Evolutionary conservation across 2,113 vertebrate genomes (phyloP).

Genomic region (Proteles cristata): DNA sequence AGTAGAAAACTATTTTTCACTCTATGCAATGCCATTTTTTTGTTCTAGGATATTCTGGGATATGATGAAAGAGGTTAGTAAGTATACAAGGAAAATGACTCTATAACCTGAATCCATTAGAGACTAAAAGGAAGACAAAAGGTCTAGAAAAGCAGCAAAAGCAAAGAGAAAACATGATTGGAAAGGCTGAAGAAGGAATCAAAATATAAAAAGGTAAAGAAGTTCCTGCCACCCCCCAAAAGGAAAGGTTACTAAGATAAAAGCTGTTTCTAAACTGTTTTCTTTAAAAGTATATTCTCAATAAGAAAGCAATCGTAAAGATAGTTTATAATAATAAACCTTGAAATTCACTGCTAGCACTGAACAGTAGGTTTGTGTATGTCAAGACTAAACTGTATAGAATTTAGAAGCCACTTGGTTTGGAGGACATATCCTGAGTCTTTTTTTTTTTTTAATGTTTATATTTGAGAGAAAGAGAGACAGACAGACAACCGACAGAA

Average conservation of each 20-base stretch:
- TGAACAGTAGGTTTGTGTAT: neutral
- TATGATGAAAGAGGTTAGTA: neutral
- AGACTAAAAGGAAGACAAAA: neutral
- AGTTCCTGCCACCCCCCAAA: neutral
- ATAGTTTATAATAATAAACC: neutral
- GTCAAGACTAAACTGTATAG: neutral
- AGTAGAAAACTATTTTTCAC: neutral
- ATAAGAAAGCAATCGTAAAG: neutral
- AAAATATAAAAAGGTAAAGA: neutral
- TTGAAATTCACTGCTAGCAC: neutral
- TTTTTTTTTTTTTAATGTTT: neutral
- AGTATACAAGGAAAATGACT: neutral
- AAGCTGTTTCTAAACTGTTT: neutral
- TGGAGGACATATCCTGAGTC: neutral
- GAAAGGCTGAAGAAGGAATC: neutral
- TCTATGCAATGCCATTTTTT: neutral
- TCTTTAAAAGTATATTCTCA: neutral
- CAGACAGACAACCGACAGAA: fast-evolving
- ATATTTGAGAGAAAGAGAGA: too few species aligned
- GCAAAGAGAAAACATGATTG: neutral
- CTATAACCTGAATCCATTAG: neutral
- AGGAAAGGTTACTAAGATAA: neutral
- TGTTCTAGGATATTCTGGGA: neutral
- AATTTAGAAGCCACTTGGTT: neutral
- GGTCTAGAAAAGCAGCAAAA: neutral